A percentile compares a stretch with the other conserved stretches of the same genome.
Conservation (phyloP, 2,888 invertebrate species). For the Agrochola macilenta region DNA sequence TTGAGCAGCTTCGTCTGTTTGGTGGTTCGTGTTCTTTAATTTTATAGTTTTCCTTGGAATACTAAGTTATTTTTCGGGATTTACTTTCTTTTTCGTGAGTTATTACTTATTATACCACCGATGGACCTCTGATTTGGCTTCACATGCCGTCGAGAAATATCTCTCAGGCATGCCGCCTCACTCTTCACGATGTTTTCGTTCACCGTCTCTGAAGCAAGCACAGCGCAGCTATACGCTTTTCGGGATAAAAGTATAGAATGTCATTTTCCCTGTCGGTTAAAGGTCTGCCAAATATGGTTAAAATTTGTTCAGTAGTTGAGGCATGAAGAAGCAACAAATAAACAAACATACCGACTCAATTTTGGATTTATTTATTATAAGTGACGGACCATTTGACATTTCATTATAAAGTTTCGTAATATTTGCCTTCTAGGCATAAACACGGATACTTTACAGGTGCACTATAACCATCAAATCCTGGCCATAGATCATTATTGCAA, state of each 20-base stretch:
- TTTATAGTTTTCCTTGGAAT: not conserved
- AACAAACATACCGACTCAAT: not conserved
- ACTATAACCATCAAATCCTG: slow-evolving; percentile 45
- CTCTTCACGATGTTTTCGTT: too few species aligned
- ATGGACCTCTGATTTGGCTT: too few species aligned
- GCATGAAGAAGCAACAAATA: not conserved
- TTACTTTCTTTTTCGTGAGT: too few species aligned
- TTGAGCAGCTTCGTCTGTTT: not conserved
- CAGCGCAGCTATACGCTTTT: too few species aligned
- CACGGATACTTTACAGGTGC: slow-evolving; percentile 38
- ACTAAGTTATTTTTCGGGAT: not conserved
- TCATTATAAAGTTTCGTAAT: slow-evolving; percentile 51
- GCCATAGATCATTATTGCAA: slow-evolving; percentile 39
- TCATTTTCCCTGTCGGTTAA: not conserved
- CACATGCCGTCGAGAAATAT: too few species aligned
- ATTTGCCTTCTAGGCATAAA: slow-evolving; percentile 42
- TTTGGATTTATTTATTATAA: not conserved
- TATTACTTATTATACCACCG: too few species aligned
- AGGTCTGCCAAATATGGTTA: fast-evolving
- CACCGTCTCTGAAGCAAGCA: too few species aligned
- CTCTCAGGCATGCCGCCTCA: too few species aligned
- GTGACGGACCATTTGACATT: slow-evolving; percentile 41
- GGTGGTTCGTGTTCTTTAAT: not conserved
- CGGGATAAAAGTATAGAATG: too few species aligned
- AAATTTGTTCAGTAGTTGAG: not conserved